phyloP scores from a whole-genome alignment of 2,797 vertebrate genomes.

The Xiphophorus birchmanni region DNA sequence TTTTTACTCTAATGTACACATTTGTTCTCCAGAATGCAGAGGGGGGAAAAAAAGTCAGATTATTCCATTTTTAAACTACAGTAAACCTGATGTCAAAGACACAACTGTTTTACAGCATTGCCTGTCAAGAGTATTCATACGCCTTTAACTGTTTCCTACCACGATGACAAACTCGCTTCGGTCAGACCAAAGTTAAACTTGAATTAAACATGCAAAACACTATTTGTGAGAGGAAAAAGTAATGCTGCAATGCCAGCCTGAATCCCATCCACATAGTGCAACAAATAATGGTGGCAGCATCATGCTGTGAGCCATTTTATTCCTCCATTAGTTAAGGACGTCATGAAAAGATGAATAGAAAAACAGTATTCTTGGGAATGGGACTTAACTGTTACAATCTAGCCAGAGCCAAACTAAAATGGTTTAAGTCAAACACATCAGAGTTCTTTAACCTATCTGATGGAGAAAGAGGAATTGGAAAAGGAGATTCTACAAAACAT shows the following conservation, averaged over 20 bases:
- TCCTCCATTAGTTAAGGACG: neutral
- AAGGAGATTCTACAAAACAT: neutral
- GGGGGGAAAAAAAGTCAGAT: neutral
- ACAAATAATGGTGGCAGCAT: neutral
- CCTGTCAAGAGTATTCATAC: neutral
- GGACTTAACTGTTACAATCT: neutral
- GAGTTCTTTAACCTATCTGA: neutral
- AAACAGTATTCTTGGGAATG: neutral
- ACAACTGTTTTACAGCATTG: neutral
- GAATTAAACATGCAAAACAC: neutral
- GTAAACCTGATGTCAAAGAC: neutral
- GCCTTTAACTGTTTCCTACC: neutral
- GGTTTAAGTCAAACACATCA: neutral
- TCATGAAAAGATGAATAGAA: neutral
- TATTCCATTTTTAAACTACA: neutral
- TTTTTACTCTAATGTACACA: conserved; percentile 35
- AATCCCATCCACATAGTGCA: neutral
- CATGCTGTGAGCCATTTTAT: neutral
- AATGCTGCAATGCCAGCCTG: neutral
- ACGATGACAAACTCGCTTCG: neutral
- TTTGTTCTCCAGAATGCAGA: conserved; percentile 18
- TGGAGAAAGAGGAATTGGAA: neutral
- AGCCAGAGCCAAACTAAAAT: neutral
- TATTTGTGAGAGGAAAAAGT: no score
- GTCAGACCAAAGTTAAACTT: neutral